Conservation (phyloP, 2,888 invertebrate species). For the Chaitophorus viminalis region DNA sequence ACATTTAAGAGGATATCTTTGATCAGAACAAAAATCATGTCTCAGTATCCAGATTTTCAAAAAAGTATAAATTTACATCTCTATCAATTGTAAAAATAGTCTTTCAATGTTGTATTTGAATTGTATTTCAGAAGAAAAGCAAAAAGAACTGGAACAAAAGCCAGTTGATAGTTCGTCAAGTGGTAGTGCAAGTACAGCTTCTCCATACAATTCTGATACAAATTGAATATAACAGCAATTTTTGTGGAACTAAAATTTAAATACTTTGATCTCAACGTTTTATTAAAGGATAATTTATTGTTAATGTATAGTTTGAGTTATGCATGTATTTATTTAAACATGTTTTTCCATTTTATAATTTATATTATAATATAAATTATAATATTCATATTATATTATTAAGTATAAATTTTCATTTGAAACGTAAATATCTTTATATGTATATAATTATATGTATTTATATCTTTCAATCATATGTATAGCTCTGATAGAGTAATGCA, state of each 20-base stretch:
- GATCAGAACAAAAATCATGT: slow-evolving; percentile 79
- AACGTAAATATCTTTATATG: no score
- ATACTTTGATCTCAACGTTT: neutral
- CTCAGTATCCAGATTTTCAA: slow-evolving; percentile 67
- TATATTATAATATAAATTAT: neutral
- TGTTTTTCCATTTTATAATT: no score
- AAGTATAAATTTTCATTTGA: no score
- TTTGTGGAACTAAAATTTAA: neutral
- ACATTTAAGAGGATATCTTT: slow-evolving; percentile 91
- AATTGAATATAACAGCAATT: slow-evolving; percentile 21
- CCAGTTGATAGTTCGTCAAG: slow-evolving; percentile 70
- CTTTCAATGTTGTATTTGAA: neutral
- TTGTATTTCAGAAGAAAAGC: slow-evolving; percentile 50
- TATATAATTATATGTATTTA: no score
- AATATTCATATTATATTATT: no score
- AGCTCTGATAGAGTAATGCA: no score
- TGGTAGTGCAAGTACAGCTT: slow-evolving; percentile 68
- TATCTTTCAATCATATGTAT: no score
- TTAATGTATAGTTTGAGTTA: neutral
- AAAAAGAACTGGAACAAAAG: slow-evolving; percentile 62
- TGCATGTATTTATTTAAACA: neutral
- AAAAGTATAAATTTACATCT: slow-evolving; percentile 23
- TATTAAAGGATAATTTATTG: neutral
- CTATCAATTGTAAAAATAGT: no score
- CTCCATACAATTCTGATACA: slow-evolving; percentile 54